Evolutionary conservation across 1,140 invertebrate species (phyloP), one percentile per base, ranked within the genome.

Genomic region (Dufourea novaeangliae): DNA sequence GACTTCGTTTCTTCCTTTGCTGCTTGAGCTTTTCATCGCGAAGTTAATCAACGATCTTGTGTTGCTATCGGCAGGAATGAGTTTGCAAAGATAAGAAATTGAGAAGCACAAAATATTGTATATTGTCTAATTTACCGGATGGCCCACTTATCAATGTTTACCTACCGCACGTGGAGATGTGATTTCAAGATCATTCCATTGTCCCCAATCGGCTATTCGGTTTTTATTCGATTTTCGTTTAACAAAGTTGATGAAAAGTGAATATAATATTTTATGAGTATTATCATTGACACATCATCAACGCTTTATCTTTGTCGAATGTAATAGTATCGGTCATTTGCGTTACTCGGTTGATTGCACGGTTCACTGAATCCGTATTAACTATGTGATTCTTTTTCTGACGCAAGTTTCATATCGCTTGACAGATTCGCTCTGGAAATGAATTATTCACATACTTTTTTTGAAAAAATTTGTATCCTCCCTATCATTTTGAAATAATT

Each of bases 321-420:
- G 27, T 67, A 29, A 50, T 37, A 39, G 34, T 63, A 72, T 72
- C 68, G 34, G 27, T 72, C 44, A 29, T 67, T 75, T 57, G 41
- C 59, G 25, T 73, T 71, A 29, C 52, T n/a, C 50, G 12, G 11
- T 64, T 32, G 67, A 77, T 77, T 52, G 74, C 25, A 70, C 50
- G 66, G 67, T 77, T 77, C 67, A 70, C 2, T 17, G 56, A 61
- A 25, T 62, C 25, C 25, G 32, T 61, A 70, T 77, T 41, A n/a
- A 62, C 11, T 20, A 61, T 29, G 44, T 52, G 20, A 32, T 61
- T 37, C 32, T 61, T 44, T 75, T 68, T 70, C 66, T 70, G 74
- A 77, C 34, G 67, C 56, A 77, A 77, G 32, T 27, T 76, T 77
- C 62, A 32, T 68, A 68, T 44, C 41, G 8, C 11, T 17, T 10